Conservation (phyloP, 2,888 invertebrate genomes). For the Drosophila prolongata region DNA sequence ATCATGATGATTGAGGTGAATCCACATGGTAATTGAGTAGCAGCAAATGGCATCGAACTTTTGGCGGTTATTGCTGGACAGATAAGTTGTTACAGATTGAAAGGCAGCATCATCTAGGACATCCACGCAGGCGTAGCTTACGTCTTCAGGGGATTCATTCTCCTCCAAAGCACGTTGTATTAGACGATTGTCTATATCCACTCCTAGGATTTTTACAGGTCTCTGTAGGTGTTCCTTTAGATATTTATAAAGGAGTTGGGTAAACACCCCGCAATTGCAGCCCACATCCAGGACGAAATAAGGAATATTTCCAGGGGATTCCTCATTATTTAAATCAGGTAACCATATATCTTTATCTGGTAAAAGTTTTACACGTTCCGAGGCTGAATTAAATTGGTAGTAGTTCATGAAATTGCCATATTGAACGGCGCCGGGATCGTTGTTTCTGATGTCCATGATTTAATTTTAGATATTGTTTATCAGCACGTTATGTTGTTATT, state of each 20-base stretch:
- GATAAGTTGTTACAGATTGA: conserved; percentile 84
- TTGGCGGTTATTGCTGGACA: conserved; percentile 83
- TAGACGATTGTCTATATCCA: conserved; percentile 90
- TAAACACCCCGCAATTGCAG: conserved; percentile 93
- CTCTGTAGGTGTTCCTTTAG: conserved; percentile 53
- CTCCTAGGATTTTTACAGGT: conserved; percentile 85
- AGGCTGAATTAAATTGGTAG: conserved; percentile 91
- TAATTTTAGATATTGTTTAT: neutral
- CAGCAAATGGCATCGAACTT: conserved; percentile 90
- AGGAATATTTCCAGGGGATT: conserved; percentile 13
- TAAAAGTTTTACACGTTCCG: conserved; percentile 88
- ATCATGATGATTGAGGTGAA: conserved; percentile 94
- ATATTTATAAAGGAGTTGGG: conserved; percentile 82
- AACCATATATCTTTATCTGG: conserved; percentile 70
- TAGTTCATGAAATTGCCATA: conserved; percentile 95
- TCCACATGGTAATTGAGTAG: conserved; percentile 96
- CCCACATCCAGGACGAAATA: conserved; percentile 86
- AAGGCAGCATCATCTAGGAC: conserved; percentile 86
- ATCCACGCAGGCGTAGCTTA: conserved; percentile 87
- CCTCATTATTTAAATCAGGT: neutral
- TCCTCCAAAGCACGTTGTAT: conserved; percentile 88
- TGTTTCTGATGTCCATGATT: conserved; percentile 58
- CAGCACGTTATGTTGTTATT: neutral
- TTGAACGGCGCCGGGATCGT: conserved; percentile 91
- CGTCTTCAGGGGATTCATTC: conserved; percentile 83